Evolutionary conservation across 2,113 vertebrate genomes (phyloP).

Genomic region (Pomatostomus ruficeps): DNA sequence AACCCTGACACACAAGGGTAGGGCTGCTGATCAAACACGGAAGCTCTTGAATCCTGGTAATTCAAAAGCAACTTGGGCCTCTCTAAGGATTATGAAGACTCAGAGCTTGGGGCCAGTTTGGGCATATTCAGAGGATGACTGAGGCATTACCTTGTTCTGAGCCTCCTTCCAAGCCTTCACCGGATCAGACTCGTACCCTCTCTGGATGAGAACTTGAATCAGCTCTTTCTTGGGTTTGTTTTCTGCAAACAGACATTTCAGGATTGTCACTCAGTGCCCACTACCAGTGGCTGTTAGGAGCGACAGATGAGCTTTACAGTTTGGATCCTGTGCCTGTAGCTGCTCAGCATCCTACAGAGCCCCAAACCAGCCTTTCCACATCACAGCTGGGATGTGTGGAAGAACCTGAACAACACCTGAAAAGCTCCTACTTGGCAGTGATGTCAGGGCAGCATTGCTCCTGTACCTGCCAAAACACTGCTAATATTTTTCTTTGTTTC

Average conservation of each 20-base stretch:
- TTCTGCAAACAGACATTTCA: conserved; percentile 73
- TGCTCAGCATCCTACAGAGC: not conserved
- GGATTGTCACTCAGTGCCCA: not conserved
- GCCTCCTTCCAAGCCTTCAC: conserved; percentile 91
- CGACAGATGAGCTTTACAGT: not conserved
- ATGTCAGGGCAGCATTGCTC: not conserved
- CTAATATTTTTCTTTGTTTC: not conserved
- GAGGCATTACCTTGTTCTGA: conserved; percentile 84
- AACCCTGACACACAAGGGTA: not conserved
- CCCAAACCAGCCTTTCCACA: not conserved
- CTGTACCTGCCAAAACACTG: not conserved
- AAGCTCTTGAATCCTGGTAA: not conserved
- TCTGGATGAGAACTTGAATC: conserved; percentile 86
- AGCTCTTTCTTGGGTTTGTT: conserved; percentile 98
- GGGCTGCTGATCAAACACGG: not conserved
- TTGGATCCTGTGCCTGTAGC: not conserved
- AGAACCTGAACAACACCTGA: not conserved
- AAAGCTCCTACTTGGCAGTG: not conserved
- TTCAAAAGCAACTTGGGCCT: not conserved
- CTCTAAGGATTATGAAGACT: not conserved
- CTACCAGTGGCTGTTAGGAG: not conserved
- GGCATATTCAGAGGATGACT: not conserved
- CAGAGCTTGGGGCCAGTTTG: not conserved
- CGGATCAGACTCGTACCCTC: conserved; percentile 94
- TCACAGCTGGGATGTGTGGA: not conserved